A percentile compares a stretch with the other conserved stretches of the same genome.
phyloP scores from a whole-genome alignment of 2,888 invertebrate genomes.

The Nomada goodeniana region DNA sequence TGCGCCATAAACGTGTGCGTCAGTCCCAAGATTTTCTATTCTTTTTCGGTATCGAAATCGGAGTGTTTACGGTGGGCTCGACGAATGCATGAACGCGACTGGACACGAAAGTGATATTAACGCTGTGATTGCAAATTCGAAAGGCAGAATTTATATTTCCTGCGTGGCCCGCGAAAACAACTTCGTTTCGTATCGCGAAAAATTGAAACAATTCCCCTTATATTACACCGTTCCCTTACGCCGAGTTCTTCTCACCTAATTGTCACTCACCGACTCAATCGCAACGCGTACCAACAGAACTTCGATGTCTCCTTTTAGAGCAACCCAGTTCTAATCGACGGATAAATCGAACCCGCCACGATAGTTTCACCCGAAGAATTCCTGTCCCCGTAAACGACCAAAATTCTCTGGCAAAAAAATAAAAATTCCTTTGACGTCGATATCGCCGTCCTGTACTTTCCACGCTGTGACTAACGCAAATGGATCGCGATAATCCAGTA shows the following conservation, averaged over 20 bases:
- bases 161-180: too few species aligned
- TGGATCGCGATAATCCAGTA: conserved; percentile 53
- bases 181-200: too few species aligned
- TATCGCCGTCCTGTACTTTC: conserved; percentile 1
- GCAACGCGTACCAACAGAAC: not conserved
- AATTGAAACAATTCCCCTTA: too few species aligned
- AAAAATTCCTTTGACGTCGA: not conserved
- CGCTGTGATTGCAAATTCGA: too few species aligned
- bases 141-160: too few species aligned
- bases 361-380: conserved; percentile 51
- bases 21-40: not conserved
- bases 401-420: conserved; percentile 15
- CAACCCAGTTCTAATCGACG: not conserved
- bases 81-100: too few species aligned
- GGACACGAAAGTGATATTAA: too few species aligned
- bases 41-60: too few species aligned
- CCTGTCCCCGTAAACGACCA: not conserved
- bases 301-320: not conserved
- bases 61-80: too few species aligned
- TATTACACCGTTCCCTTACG: too few species aligned
- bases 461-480: conserved; percentile 59
- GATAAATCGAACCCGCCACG: not conserved
- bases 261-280: not conserved
- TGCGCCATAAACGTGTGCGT: not conserved
- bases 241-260: too few species aligned